A percentile compares a stretch with the other conserved stretches of the same genome.
Conservation (phyloP, 2,113 vertebrate genomes). For the Micromys minutus region DNA sequence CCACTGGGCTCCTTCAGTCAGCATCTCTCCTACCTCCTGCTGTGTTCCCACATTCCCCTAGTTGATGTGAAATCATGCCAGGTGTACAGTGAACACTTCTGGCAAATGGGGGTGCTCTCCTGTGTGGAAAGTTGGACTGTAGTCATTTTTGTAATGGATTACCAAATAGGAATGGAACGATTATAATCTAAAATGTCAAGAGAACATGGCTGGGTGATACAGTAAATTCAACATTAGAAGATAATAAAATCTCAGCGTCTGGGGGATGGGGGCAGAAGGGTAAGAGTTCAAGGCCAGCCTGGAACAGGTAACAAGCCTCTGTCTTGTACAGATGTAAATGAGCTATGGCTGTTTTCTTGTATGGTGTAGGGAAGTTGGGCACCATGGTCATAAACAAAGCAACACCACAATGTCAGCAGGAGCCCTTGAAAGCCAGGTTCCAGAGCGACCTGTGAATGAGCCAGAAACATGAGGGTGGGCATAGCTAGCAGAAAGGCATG, state of each 20-base stretch:
- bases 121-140: background rate
- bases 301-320: background rate
- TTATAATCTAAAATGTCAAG: background rate
- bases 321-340: background rate
- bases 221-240: background rate
- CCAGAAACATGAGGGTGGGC: fast-evolving
- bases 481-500: fast-evolving
- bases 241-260: background rate
- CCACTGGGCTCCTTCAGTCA: background rate
- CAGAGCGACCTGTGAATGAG: fast-evolving
- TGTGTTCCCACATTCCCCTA: background rate
- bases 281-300: background rate
- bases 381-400: fast-evolving
- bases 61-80: background rate
- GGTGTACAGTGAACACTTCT: background rate
- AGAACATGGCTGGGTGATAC: background rate
- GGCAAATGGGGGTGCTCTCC: fast-evolving
- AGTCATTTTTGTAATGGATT: background rate
- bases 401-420: background rate
- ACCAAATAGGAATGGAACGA: background rate
- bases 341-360: background rate
- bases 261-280: background rate
- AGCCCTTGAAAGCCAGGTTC: fast-evolving
- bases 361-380: background rate
- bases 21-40: no score